phyloP scores from a whole-genome alignment of 2,888 invertebrate species.

The Dilophus febrilis region DNA sequence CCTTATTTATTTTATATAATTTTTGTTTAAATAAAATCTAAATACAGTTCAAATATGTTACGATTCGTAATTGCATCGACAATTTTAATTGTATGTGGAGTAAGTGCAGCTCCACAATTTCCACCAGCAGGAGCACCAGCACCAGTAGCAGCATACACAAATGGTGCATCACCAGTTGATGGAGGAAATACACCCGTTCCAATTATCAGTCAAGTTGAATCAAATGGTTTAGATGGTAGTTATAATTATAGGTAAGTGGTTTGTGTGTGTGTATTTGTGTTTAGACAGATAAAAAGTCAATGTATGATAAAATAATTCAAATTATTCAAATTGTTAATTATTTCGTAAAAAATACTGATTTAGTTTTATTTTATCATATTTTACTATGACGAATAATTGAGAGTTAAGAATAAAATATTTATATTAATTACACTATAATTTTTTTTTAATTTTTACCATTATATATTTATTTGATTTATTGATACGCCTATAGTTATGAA shows the following conservation, averaged over 20 bases:
- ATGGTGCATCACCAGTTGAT: conserved; percentile 3
- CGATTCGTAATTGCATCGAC: not conserved
- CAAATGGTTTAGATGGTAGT: conserved; percentile 31
- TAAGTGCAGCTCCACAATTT: not conserved
- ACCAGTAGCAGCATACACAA: not conserved
- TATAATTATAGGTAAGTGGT: conserved; percentile 29
- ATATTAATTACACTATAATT: too few relatives aligned
- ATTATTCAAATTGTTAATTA: too few relatives aligned
- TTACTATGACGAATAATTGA: too few relatives aligned
- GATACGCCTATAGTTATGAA: conserved; percentile 40
- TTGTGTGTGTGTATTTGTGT: not conserved
- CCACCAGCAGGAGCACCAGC: not conserved
- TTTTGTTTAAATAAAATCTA: not conserved
- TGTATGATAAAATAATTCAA: too few relatives aligned
- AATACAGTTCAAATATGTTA: not conserved
- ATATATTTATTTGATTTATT: conserved; percentile 2
- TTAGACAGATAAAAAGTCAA: too few relatives aligned
- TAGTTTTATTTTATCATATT: not conserved
- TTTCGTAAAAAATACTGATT: conserved; percentile 1
- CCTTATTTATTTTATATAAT: too few relatives aligned
- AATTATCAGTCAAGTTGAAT: conserved; percentile 31
- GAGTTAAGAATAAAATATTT: too few relatives aligned
- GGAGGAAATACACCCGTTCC: conserved; percentile 28
- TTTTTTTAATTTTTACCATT: not conserved
- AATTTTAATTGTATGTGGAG: not conserved